phyloP scores from a whole-genome alignment of 2,888 invertebrate genomes.

The Ernsta delagoae region DNA sequence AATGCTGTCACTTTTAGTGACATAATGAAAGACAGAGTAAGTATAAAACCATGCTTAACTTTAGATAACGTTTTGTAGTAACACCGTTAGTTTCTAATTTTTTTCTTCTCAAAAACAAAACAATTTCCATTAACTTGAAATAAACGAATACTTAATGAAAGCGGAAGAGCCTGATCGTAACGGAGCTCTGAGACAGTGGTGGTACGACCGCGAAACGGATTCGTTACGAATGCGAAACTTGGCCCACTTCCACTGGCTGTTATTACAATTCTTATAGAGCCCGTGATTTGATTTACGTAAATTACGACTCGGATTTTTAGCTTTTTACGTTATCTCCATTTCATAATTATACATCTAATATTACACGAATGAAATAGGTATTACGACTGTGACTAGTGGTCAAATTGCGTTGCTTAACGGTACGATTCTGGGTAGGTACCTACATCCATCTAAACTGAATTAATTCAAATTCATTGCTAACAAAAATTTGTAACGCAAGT shows the following conservation, averaged over 20 bases:
- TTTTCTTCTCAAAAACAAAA: not conserved
- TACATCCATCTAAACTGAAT: not conserved
- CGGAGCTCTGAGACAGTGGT: slow-evolving; percentile 54
- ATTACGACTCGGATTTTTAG: slow-evolving; percentile 35
- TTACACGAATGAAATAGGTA: slow-evolving; percentile 4
- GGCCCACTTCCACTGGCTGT: slow-evolving; percentile 57
- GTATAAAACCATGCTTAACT: too few species aligned
- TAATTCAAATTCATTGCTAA: not conserved
- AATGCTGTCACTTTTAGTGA: too few species aligned
- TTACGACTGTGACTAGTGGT: not conserved
- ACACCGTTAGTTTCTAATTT: too few species aligned
- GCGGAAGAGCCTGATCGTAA: slow-evolving; percentile 54
- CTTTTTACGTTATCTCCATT: slow-evolving; percentile 17
- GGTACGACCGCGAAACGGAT: slow-evolving; percentile 58
- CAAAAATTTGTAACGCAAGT: not conserved
- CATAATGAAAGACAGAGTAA: too few species aligned
- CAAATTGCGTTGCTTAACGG: not conserved
- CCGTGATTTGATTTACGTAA: slow-evolving; percentile 46
- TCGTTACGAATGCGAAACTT: slow-evolving; percentile 59
- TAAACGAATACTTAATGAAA: slow-evolving; percentile 49
- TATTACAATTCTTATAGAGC: slow-evolving; percentile 41
- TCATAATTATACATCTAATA: slow-evolving; percentile 12
- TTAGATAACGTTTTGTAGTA: too few species aligned
- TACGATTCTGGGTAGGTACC: too few species aligned
- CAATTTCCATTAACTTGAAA: slow-evolving; percentile 35